Evolutionary conservation across 2,797 vertebrate species (phyloP).

Genomic region (Crax fasciolata): DNA sequence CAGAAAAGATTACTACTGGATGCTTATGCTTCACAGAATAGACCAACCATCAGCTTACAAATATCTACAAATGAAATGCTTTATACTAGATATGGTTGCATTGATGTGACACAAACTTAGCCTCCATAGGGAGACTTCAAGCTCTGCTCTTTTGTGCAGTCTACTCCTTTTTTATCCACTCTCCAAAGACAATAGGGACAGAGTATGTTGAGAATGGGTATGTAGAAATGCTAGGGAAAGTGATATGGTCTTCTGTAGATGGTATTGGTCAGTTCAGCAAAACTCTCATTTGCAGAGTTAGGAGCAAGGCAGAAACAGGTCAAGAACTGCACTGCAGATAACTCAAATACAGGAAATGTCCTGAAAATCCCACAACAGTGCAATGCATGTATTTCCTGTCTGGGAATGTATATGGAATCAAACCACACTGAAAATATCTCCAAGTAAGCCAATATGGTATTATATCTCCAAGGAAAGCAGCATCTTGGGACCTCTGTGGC

Average conservation of each 20-base stretch:
- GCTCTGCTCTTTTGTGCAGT: constrained; percentile 37
- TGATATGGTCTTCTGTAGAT: neutral
- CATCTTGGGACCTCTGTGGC: neutral
- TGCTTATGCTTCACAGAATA: neutral
- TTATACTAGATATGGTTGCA: neutral
- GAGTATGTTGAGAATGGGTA: neutral
- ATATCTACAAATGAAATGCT: neutral
- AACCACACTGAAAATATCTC: neutral
- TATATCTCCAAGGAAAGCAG: neutral
- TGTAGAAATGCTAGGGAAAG: neutral
- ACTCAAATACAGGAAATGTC: neutral
- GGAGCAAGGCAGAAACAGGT: neutral
- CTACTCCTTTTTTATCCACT: rapidly evolving
- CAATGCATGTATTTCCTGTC: neutral
- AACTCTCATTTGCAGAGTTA: neutral
- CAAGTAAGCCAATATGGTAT: neutral
- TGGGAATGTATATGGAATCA: neutral
- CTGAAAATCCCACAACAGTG: neutral
- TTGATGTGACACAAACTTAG: constrained; percentile 44
- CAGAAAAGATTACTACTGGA: neutral
- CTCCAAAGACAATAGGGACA: neutral
- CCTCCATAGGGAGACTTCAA: constrained; percentile 28
- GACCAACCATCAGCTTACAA: neutral
- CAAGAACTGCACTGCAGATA: neutral
- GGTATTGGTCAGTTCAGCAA: neutral